Base-by-base conservation (phyloP, 2,888 invertebrate species). In the Agonopterix subpropinquella region DNA sequence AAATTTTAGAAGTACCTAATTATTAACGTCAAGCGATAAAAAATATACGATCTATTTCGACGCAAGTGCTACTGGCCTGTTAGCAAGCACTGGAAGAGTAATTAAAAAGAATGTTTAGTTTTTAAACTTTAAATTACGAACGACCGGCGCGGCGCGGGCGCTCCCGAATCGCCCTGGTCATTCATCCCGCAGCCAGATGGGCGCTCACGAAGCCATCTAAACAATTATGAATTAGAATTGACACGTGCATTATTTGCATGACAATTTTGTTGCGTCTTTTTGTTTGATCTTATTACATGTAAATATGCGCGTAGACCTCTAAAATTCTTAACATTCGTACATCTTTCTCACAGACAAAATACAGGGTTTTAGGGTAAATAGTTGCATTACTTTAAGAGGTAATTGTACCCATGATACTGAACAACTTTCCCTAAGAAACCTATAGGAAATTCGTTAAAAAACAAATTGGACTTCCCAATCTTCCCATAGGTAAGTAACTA, bases 141-240 rank as follows among this genome's bases (percentile, higher is more conserved):
- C 69, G 65, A 57, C 66, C 65, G 63, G 56, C n/a, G n/a, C n/a
- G n/a, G n/a, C 44, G 51, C 43, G 51, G 70, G 70, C 69, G 64
- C 77, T 82, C 72, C 80, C 80, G 79, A 68, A 65, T 55, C 54
- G 56, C 53, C 35, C 57, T 78, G 80, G 85, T 80, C 85, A 80
- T 85, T 87, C 85, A 86, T 85, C 85, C 80, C 83, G 66, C 43
- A 53, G 58, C 71, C 85, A 84, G 72, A 84, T 86, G 87, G 73
- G 68, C 59, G 65, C 66, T 60, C 85, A 85, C 80, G 85, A 57
- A 68, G 67, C 49, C 36, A 54, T 61, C 36, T 53, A 59, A 67
- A 62, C 54, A 49, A 57, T 52, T 47, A 58, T 57, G 56, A 54
- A 53, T 65, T 75, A 79, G 77, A 82, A 59, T 47, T 55, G 78